Conservation (phyloP, 2,113 vertebrate genomes). For the Sorex araneus region DNA sequence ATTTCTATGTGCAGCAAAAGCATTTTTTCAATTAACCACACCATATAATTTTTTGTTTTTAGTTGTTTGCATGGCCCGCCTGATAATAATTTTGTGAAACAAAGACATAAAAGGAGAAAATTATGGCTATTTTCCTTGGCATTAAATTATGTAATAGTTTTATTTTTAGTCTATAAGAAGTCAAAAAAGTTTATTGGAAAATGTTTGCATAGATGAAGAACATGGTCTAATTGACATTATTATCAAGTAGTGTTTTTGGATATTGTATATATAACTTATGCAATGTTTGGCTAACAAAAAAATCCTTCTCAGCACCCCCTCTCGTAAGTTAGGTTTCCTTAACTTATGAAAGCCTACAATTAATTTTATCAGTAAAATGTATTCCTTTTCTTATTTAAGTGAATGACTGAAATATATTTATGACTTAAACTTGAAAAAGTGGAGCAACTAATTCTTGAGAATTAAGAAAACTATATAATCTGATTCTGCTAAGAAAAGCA, state of each 20-base stretch:
- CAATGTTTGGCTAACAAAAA: conserved; percentile 32
- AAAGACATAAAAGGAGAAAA: conserved; percentile 81
- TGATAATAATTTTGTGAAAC: conserved; percentile 79
- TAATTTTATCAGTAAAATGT: conserved; percentile 45
- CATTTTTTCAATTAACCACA: conserved; percentile 85
- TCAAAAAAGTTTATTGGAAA: conserved; percentile 52
- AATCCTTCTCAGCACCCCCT: neutral
- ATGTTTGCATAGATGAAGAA: conserved; percentile 53
- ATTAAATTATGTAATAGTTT: conserved; percentile 76
- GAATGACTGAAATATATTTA: conserved; percentile 55
- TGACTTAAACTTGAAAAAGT: conserved; percentile 7
- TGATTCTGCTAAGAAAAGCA: neutral
- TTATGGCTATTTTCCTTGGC: conserved; percentile 66
- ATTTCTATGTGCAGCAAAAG: conserved; percentile 82
- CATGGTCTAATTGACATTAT: conserved; percentile 53
- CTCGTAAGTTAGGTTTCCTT: neutral
- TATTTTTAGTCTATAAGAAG: conserved; percentile 50
- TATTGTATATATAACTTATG: neutral
- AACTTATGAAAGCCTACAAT: neutral
- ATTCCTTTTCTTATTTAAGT: neutral
- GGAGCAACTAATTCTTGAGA: conserved; percentile 9
- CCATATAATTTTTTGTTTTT: conserved; percentile 85
- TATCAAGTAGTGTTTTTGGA: conserved; percentile 32
- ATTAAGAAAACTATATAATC: neutral
- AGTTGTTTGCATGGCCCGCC: conserved; percentile 77